Base-by-base conservation (phyloP, 2,888 invertebrate genomes). In the Aproaerema taeniolella region DNA sequence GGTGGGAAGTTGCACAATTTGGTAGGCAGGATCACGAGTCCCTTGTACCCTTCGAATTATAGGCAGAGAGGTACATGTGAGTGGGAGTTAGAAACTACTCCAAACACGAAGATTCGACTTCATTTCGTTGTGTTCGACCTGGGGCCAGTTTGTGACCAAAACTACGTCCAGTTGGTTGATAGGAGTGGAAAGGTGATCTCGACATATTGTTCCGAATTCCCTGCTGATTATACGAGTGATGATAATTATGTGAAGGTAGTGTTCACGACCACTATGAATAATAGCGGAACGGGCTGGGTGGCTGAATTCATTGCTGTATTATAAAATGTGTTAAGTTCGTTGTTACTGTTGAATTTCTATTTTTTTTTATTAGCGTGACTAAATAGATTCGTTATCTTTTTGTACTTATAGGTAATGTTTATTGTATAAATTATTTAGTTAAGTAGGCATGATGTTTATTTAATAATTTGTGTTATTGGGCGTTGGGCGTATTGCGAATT, bases 241-340 rank as follows among this genome's bases (percentile, higher is more conserved):
- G 83, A 87, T 6, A 90, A 91, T 59, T 78, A 76, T 41, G 67
- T 93, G 1, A 76, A 87, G 30, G 77, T 95, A 8, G 85, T 88
- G 1, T 93, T 91, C 61, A 83, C 80, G 29, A 91, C 93, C 17
- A 89, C 89, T 8, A 72, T 88, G 33, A 92, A 92, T 53, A 94
- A 92, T 55, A 89, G 89, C 13, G 94, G 94, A 6, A 87, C 88
- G 1, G 95, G 95, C 12, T 95, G 93, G 91, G 59, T 86, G 2
- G 87, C 88, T 1, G 61, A 69, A 17, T 86, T 83, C 48, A 45
- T 70, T 8, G 76, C 38, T 9, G 29, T 39, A 9, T 26, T 26
- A 3, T 26, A 8, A 20, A 20, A 20, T 20, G 20, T n/a, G n/a
- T n/a, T n/a, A n/a, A n/a, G n/a, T n/a, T n/a, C n/a, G n/a, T n/a